Evolutionary conservation across 2,113 vertebrate genomes (phyloP).

Genomic region (Diadophis punctatus): DNA sequence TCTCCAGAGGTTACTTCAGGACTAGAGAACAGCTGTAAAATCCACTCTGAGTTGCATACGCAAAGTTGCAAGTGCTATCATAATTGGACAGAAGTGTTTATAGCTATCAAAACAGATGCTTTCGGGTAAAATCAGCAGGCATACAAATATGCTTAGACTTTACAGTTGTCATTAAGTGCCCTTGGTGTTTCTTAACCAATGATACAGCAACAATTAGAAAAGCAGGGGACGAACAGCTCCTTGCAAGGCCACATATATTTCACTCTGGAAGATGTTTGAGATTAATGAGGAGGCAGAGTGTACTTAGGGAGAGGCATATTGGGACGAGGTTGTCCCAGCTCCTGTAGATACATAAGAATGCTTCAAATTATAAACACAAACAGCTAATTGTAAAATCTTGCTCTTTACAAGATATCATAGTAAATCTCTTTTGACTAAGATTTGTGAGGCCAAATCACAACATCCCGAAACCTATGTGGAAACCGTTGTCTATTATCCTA

Average conservation of each 20-base stretch:
- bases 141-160: background rate
- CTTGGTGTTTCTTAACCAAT: background rate
- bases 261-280: background rate
- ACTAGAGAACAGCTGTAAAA: background rate
- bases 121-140: background rate
- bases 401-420: background rate
- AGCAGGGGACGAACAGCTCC: no score
- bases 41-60: background rate
- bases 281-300: background rate
- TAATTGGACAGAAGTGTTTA: background rate
- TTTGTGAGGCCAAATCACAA: background rate
- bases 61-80: background rate
- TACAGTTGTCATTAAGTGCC: background rate
- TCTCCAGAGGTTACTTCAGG: background rate
- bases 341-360: background rate
- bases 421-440: background rate
- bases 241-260: background rate
- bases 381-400: background rate
- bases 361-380: background rate
- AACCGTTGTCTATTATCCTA: background rate
- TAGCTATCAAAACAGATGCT: background rate
- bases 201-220: background rate
- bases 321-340: background rate
- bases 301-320: background rate
- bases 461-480: background rate